phyloP scores from a whole-genome alignment of 2,888 invertebrate species.

The Gastrophysa polygoni region DNA sequence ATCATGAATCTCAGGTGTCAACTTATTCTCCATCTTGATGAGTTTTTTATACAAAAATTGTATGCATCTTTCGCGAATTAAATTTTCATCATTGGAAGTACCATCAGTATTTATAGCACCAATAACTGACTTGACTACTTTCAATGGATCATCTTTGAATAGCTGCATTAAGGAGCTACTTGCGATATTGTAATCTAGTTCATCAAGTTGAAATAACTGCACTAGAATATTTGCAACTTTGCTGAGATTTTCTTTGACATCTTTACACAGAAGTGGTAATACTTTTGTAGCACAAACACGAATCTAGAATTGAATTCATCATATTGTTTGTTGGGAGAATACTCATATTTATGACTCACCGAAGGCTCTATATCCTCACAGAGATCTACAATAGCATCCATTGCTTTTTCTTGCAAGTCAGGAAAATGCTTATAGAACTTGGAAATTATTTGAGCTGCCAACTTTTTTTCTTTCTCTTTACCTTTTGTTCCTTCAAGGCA shows the following conservation, averaged over 20 bases:
- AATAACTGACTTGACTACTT: conserved; percentile 64
- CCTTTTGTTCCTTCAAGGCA: conserved; percentile 90
- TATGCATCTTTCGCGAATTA: conserved; percentile 80
- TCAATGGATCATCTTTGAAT: conserved; percentile 75
- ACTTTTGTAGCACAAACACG: conserved; percentile 94
- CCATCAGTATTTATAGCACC: conserved; percentile 60
- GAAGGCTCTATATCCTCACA: conserved; percentile 94
- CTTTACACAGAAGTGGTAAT: conserved; percentile 85
- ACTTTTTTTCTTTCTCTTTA: conserved; percentile 84
- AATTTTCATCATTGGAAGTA: conserved; percentile 71
- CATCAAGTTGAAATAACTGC: conserved; percentile 82
- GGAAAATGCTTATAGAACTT: conserved; percentile 95
- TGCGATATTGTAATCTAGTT: conserved; percentile 84
- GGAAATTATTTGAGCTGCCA: conserved; percentile 94
- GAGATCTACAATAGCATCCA: conserved; percentile 91
- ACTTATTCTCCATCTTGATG: conserved; percentile 70
- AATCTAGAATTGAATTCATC: conserved; percentile 65
- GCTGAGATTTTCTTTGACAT: conserved; percentile 79
- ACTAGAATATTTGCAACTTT: conserved; percentile 91
- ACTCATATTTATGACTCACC: conserved; percentile 62
- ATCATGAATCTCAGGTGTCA: conserved; percentile 86
- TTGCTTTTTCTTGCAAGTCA: conserved; percentile 79
- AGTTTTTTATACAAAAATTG: conserved; percentile 79
- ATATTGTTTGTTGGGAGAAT: no score
- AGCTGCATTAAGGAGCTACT: conserved; percentile 81